Conservation (phyloP, 2,888 invertebrate genomes). For the Phasia obesa region DNA sequence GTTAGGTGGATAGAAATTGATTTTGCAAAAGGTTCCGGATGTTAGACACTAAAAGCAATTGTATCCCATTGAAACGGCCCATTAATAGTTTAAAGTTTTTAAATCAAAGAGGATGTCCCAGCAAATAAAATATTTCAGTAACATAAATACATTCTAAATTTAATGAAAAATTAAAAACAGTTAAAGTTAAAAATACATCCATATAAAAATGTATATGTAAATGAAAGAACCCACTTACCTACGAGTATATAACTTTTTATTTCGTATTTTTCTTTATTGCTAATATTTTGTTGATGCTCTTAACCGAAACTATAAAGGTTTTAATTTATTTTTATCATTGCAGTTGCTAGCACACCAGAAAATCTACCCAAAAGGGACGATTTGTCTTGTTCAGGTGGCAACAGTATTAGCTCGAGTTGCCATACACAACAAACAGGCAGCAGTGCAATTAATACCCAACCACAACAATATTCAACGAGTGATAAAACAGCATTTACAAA, state of each 20-base stretch:
- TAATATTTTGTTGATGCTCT: slow-evolving; percentile 1
- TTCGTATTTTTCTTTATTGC: not conserved
- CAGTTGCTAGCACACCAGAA: slow-evolving; percentile 94
- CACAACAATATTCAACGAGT: slow-evolving; percentile 39
- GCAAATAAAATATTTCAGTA: no score
- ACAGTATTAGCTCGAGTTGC: slow-evolving; percentile 76
- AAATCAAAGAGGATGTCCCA: no score
- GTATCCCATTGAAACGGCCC: slow-evolving; percentile 32
- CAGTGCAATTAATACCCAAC: slow-evolving; percentile 28
- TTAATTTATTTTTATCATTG: slow-evolving; percentile 79
- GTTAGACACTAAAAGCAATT: slow-evolving; percentile 29
- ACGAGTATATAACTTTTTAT: not conserved
- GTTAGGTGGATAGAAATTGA: not conserved
- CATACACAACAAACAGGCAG: slow-evolving; percentile 48
- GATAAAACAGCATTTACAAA: slow-evolving; percentile 48
- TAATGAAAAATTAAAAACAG: no score
- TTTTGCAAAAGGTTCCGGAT: slow-evolving; percentile 45
- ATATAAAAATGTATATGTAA: no score
- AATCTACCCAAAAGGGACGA: slow-evolving; percentile 85
- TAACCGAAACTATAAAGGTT: not conserved
- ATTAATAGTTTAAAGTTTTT: not conserved
- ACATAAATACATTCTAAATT: no score
- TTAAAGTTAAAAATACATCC: no score
- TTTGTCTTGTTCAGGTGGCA: slow-evolving; percentile 76
- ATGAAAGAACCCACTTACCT: not conserved